Evolutionary conservation across 2,888 invertebrate species (phyloP), one percentile per base, ranked within the genome.

Genomic region (Colletes collaris): DNA sequence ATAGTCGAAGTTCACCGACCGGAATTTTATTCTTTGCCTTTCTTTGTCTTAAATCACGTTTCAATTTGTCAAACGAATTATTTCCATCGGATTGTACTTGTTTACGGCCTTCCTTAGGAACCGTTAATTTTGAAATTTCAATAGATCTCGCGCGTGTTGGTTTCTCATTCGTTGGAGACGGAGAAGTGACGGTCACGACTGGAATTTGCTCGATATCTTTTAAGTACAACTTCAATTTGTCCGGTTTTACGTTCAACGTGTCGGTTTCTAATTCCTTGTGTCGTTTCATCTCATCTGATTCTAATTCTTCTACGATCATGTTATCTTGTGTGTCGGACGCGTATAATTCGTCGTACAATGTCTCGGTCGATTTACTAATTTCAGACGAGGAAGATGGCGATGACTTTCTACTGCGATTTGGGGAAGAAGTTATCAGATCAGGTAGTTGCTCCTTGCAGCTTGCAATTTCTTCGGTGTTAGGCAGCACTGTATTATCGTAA

Each of bases 361-460:
- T 85, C 68, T 88, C 85, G 35, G 83, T 83, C 0, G 80, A 86
- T 52, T 79, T 81, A 59, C 79, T 83, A 4, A 60, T 66, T 50
- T 89, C 87, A 3, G 89, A 89, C 3, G 83, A 62, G 4, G 89
- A 88, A 16, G 83, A 82, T 7, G 66, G 68, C 19, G 87, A 86
- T 0, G 86, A 84, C 13, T 86, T 84, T 75, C 86, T 84, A 59
- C 83, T 89, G 16, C 82, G 44, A 63, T 88, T 89, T 3, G 92
- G 89, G 13, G 90, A 91, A 13, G 90, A 90, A 19, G 88, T 82
- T 27, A 92, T 82, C 44, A 92, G 76, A 77, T 91, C 91, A 1
- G 92, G 92, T 53, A 92, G 82, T 85, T 89, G 89, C 55, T 85
- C 83, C 55, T 81, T 78, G 46, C 67, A 58, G 72, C 56, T 85